Base-by-base conservation (phyloP, 2,113 vertebrate species). In the Empidonax traillii region DNA sequence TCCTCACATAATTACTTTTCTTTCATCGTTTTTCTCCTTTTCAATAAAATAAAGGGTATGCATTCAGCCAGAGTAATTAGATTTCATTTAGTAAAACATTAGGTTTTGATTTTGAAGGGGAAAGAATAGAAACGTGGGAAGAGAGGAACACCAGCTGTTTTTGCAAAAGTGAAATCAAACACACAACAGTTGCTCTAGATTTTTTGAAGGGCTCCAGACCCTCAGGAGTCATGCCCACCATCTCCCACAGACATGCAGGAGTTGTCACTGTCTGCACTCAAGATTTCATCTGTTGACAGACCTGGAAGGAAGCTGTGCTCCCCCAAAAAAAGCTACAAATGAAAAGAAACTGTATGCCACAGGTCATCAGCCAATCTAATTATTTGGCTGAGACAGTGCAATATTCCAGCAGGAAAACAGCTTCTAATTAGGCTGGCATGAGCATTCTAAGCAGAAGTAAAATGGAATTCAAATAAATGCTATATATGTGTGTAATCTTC, bases 1-100 rank as follows among this genome's bases (percentile, higher is more conserved):
- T 85, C 58, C 51, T 90, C 63, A 63, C 27, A 39, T 89, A 97
- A 93, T 94, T 93, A 96, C 95, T 95, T 96, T 52, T 68, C 84
- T 95, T 91, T 79, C 41, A 68, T 23, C 47, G 22, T 41, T 77
- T 67, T 85, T 59, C 17, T 81, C 85, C 49, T 91, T 85, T 95
- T 87, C 74, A 94, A 59, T 87, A 89, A 85, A 95, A 96, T 39
- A 84, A 88, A 86, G 52, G 58, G 61, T 66, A 86, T 17, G 35
- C 28, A 20, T 90, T 86, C 81, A 94, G 41, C n/a, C 51, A 88
- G n/a, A 79, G 78, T 90, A 93, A 95, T 94, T 95, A 83, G 46
- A 93, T 96, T 93, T 91, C 61, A 75, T 96, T 85, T 87, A 96
- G 90, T 93, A 87, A 90, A 93, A 65, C 27, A 62, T 69, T 73